Evolutionary conservation across 2,888 invertebrate genomes (phyloP).

Genomic region (Sialis fuliginosa): DNA sequence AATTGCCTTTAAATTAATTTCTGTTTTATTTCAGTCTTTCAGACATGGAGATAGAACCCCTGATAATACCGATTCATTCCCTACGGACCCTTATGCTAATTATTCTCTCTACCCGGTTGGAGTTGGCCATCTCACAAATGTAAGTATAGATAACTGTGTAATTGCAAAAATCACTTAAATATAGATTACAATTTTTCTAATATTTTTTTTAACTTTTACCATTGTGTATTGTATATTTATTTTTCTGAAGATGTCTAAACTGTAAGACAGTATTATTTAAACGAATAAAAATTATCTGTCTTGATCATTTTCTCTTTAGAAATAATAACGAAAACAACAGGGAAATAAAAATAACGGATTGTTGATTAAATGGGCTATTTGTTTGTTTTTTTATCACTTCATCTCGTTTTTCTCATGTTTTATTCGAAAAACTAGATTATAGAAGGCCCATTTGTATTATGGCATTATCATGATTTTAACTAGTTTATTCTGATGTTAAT

Average conservation of each 20-base stretch:
- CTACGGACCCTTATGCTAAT: conserved; percentile 48
- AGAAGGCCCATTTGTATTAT: too few species aligned
- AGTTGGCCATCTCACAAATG: conserved; percentile 63
- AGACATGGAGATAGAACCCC: conserved; percentile 70
- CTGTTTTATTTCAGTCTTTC: conserved; percentile 35
- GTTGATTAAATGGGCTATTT: too few species aligned
- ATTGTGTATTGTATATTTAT: not conserved
- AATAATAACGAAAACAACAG: too few species aligned
- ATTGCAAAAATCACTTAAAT: not conserved
- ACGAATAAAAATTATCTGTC: too few species aligned
- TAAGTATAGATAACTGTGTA: conserved; percentile 21
- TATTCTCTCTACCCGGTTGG: conserved; percentile 52
- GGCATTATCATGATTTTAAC: too few species aligned
- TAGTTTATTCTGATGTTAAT: too few species aligned
- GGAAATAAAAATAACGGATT: too few species aligned
- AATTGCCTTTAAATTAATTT: too few species aligned
- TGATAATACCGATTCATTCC: conserved; percentile 40
- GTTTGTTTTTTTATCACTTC: too few species aligned
- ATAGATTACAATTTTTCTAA: not conserved
- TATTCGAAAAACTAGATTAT: too few species aligned
- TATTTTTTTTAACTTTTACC: not conserved
- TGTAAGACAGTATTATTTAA: not conserved
- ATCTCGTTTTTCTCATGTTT: too few species aligned
- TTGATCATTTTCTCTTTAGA: too few species aligned
- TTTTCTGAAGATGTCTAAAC: not conserved